Evolutionary conservation across 2,797 vertebrate genomes (phyloP).

Genomic region (Ataeniobius toweri): DNA sequence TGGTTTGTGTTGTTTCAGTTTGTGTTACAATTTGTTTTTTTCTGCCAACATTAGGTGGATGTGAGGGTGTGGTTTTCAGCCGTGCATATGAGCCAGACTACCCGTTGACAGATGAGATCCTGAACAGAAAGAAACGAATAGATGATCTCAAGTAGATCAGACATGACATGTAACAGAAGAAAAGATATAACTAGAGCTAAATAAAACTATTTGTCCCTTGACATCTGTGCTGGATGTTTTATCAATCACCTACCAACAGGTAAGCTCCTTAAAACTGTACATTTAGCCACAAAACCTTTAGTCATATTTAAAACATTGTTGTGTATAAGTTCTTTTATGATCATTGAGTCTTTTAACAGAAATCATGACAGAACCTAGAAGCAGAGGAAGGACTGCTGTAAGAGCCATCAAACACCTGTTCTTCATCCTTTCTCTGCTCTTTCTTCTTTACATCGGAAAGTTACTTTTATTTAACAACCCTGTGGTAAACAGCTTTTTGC

Average conservation of each 20-base stretch:
- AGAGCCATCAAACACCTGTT: neutral
- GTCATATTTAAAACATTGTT: no score
- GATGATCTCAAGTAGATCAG: neutral
- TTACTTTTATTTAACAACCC: neutral
- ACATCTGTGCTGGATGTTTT: neutral
- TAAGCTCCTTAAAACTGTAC: neutral
- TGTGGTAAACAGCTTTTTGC: neutral
- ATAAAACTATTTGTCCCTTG: neutral
- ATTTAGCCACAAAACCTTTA: neutral
- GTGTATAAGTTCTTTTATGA: neutral
- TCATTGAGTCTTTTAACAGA: neutral
- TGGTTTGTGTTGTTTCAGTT: neutral
- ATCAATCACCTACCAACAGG: neutral
- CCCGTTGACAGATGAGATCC: neutral
- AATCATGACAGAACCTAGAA: neutral
- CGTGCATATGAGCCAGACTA: neutral
- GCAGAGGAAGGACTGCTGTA: neutral
- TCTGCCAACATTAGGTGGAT: neutral
- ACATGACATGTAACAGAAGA: neutral
- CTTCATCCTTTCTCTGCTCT: neutral
- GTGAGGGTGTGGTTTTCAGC: neutral
- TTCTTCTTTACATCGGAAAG: neutral
- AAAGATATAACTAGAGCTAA: neutral
- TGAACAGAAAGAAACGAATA: neutral
- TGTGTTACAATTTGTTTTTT: neutral